Conservation (phyloP, 2,797 vertebrate species). For the Coracias cyanogaster region DNA sequence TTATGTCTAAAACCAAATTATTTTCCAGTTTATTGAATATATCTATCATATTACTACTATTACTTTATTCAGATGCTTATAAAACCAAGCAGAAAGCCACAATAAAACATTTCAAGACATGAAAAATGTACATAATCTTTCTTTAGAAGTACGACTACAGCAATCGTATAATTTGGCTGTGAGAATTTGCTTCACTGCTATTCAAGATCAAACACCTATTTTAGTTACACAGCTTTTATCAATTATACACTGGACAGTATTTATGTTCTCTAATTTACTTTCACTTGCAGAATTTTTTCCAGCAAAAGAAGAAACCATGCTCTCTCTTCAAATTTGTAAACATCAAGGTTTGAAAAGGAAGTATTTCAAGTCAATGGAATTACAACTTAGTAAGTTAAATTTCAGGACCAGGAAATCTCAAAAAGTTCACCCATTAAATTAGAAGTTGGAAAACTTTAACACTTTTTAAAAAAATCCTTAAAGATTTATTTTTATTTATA, state of each 20-base stretch:
- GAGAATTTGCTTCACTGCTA: neutral
- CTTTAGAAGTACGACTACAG: neutral
- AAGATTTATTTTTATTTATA: neutral
- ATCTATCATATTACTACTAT: neutral
- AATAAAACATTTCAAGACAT: neutral
- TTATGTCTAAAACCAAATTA: neutral
- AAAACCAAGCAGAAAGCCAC: neutral
- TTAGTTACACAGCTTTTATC: neutral
- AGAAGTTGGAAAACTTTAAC: neutral
- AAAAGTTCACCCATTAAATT: neutral
- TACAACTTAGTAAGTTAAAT: neutral
- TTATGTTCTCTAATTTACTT: neutral
- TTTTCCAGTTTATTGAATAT: neutral
- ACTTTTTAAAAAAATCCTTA: neutral
- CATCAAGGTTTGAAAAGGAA: neutral
- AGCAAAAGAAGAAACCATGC: neutral
- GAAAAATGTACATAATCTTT: neutral
- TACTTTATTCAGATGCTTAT: neutral
- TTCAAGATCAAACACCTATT: neutral
- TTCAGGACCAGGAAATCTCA: neutral
- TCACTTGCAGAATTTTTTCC: neutral
- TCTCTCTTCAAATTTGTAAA: neutral
- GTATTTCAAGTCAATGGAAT: neutral
- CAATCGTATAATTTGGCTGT: neutral
- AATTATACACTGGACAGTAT: neutral